Conservation (phyloP, 1,140 invertebrate species). For the Lerema accius region DNA sequence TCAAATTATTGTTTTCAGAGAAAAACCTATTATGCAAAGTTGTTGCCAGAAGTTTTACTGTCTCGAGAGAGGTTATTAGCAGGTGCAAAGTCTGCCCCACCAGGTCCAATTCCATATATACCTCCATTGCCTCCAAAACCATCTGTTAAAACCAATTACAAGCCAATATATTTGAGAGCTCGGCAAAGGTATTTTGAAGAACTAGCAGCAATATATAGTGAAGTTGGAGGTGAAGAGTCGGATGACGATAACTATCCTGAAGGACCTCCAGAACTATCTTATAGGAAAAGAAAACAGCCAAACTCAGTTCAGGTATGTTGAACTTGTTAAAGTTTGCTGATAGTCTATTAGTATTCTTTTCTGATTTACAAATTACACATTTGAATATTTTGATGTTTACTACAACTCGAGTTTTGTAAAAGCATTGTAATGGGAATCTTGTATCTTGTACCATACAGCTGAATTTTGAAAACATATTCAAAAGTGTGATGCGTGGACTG, state of each 20-base stretch:
- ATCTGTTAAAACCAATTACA: constrained; percentile 63
- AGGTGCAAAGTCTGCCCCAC: constrained; percentile 62
- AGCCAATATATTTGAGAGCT: constrained; percentile 66
- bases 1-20: constrained; percentile 52
- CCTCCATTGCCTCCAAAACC: constrained; percentile 61
- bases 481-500: too few relatives aligned
- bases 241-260: constrained; percentile 89
- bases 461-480: too few relatives aligned
- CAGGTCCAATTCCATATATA: constrained; percentile 59
- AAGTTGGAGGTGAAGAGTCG: constrained; percentile 87
- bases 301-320: constrained; percentile 52
- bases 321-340: neutral
- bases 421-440: too few relatives aligned
- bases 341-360: constrained; percentile 14
- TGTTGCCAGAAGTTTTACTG: constrained; percentile 72
- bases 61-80: constrained; percentile 69
- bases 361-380: too few relatives aligned
- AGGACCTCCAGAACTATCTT: constrained; percentile 73
- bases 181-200: constrained; percentile 82
- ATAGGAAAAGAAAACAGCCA: constrained; percentile 59
- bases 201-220: constrained; percentile 79
- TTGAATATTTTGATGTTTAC: neutral
- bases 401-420: too few relatives aligned
- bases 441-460: too few relatives aligned
- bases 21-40: constrained; percentile 75